phyloP scores from a whole-genome alignment of 2,797 vertebrate genomes.

The Acrocephalus scirpaceus region DNA sequence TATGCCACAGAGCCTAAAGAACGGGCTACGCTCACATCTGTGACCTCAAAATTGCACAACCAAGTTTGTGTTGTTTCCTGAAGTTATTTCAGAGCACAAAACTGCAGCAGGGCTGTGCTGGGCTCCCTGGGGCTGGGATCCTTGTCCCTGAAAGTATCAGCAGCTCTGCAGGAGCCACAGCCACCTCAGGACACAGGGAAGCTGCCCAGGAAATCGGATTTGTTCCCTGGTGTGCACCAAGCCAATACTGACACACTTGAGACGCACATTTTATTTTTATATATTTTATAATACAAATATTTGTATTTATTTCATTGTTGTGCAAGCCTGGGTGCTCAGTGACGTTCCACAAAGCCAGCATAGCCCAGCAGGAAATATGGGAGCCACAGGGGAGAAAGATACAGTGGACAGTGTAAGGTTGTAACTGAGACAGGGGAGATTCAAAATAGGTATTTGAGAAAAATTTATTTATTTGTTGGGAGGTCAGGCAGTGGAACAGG shows the following conservation, averaged over 20 bases:
- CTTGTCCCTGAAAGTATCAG: background rate
- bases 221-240: background rate
- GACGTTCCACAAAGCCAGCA: background rate
- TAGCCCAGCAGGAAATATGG: fast-evolving
- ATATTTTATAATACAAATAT: too few relatives aligned
- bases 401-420: fast-evolving
- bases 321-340: background rate
- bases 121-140: background rate
- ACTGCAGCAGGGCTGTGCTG: background rate
- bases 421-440: fast-evolving
- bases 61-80: background rate
- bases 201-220: background rate
- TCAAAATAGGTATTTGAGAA: fast-evolving
- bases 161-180: background rate
- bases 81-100: background rate
- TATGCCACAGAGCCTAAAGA: background rate
- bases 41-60: background rate
- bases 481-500: background rate
- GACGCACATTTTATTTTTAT: too few relatives aligned
- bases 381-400: fast-evolving
- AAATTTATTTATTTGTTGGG: fast-evolving
- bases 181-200: fast-evolving
- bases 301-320: background rate
- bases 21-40: background rate
- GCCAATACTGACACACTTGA: fast-evolving